phyloP scores from a whole-genome alignment of 1,140 invertebrate genomes.

The Belonocnema kinseyi region DNA sequence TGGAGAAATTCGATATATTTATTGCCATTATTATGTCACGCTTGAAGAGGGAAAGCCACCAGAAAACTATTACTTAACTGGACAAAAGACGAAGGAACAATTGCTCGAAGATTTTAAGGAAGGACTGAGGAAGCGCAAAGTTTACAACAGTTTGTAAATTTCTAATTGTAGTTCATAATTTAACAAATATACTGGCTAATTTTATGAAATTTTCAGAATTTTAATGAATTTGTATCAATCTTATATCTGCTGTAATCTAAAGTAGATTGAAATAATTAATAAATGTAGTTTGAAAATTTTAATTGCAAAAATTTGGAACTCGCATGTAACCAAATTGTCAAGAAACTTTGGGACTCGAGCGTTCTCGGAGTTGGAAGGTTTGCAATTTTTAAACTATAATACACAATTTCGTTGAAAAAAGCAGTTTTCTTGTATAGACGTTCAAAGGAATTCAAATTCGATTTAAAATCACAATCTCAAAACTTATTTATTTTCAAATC shows the following conservation, averaged over 20 bases:
- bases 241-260: neutral
- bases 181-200: constrained; percentile 21
- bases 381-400: too few species aligned
- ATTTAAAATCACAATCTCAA: too few species aligned
- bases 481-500: too few species aligned
- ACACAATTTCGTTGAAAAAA: too few species aligned
- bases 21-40: constrained; percentile 91
- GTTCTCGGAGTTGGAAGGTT: too few species aligned
- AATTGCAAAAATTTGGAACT: too few species aligned
- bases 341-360: too few species aligned
- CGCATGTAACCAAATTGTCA: too few species aligned
- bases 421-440: too few species aligned
- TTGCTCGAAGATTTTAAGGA: constrained; percentile 85
- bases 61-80: constrained; percentile 83
- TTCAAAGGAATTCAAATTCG: too few species aligned
- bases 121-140: constrained; percentile 82
- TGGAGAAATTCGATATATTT: constrained; percentile 86
- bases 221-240: neutral
- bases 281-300: too few species aligned
- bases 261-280: too few species aligned
- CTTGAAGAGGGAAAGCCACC: constrained; percentile 95
- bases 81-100: constrained; percentile 82
- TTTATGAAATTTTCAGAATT: neutral
- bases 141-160: constrained; percentile 81
- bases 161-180: constrained; percentile 1